Percentiles rank a stretch among this genome's conserved stretches.
phyloP scores from a whole-genome alignment of 1,140 invertebrate genomes.

The Pygmarrhopalites habei region DNA sequence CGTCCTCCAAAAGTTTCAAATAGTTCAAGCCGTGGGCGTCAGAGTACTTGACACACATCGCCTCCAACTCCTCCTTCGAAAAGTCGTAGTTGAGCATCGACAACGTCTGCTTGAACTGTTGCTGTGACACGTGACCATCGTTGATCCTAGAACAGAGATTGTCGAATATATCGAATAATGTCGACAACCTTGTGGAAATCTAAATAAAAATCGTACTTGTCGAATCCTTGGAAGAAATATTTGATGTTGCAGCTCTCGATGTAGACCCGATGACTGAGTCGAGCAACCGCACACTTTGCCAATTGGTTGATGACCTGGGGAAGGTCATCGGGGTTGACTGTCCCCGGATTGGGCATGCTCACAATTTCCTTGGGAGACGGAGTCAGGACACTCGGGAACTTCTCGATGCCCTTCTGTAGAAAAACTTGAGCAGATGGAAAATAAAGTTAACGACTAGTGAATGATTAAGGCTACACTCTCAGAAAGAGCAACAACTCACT shows the following conservation, averaged over 20 bases:
- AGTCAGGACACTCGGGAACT: conserved; percentile 29
- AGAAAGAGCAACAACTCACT: conserved; percentile 13
- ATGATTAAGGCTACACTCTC: too few relatives aligned
- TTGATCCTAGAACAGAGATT: conserved; percentile 48
- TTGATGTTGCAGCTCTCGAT: conserved; percentile 39
- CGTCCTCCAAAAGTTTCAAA: conserved; percentile 55
- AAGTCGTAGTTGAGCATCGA: conserved; percentile 55
- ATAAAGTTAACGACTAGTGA: too few relatives aligned
- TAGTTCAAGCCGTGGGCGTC: conserved; percentile 64
- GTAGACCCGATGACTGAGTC: conserved; percentile 28
- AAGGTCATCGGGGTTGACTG: conserved; percentile 29
- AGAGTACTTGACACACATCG: conserved; percentile 58
- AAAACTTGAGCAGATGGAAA: conserved; percentile 22
- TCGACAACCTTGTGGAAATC: too few relatives aligned
- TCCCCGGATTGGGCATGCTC: conserved; percentile 21
- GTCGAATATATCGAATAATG: too few relatives aligned
- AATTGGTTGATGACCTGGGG: conserved; percentile 28
- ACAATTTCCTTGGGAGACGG: conserved; percentile 29
- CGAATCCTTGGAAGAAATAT: conserved; percentile 38
- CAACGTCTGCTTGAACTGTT: conserved; percentile 58
- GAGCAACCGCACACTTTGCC: conserved; percentile 35
- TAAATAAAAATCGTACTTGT: conserved; percentile 10
- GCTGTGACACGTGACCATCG: conserved; percentile 59
- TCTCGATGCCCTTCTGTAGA: conserved; percentile 35
- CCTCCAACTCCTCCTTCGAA: conserved; percentile 54